Evolutionary conservation across 2,888 invertebrate species (phyloP), one percentile per base, ranked within the genome.

Genomic region (Athetis lepigone): DNA sequence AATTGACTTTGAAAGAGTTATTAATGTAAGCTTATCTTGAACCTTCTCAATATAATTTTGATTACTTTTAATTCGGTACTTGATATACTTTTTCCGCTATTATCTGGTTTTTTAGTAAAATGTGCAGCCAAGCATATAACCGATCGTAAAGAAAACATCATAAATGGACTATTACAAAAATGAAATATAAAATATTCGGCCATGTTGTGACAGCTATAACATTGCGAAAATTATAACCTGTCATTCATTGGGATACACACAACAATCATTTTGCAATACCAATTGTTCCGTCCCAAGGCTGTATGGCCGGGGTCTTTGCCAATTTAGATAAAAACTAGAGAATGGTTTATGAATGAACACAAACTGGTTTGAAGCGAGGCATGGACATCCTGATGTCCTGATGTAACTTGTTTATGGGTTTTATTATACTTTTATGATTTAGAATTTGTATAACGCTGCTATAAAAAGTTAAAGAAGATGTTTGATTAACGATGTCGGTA

Each of bases 321-420:
- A 66, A 60, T 72, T 74, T 74, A 65, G 66, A 74, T 49, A 83
- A 84, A 83, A 76, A 84, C 63, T 70, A 82, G 54, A 52, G 52
- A 65, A 83, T 81, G 58, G 69, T 80, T 79, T 79, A 84, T 84
- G 85, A 85, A 85, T 85, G 84, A 78, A 71, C 70, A 60, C 43
- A 77, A 84, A 86, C 85, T 75, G 79, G 86, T 81, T 81, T 71
- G 58, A 54, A 60, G 55, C 74, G 58, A 63, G 67, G 60, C 47
- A 62, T 74, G 59, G 69, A 69, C 55, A 70, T 78, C 68, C 69
- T 70, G 69, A 67, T 74, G 71, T 78, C 68, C 69, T 70, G 69
- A 67, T 74, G 71, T 71, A 64, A 69, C 71, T 67, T 69, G 58
- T 67, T 68, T 59, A 59, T 49, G 37, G 50, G n/a, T 75, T 55